These are phyloP conservation scores for sheep (Ovis aries) DNA, from an alignment of 2,113 vertebrate genomes.

Conservation along the genomic window ARS-UI_Ramb_v3.0 NC_056055.1:247153001-247153500, in stretches of 20 bases:
- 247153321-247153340: slow-evolving; percentile 98
- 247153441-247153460: background rate
- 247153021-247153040: background rate
- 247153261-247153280: slow-evolving; percentile 93
- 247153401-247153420: background rate
- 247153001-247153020: background rate
- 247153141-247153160: background rate
- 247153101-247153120: background rate
- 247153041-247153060: background rate
- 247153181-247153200: background rate
- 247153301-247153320: slow-evolving; percentile 94
- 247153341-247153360: slow-evolving; percentile 98
- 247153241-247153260: slow-evolving; percentile 80
- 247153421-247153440: background rate
- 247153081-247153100: background rate
- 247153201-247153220: background rate
- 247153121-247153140: background rate
- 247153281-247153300: slow-evolving; percentile 88
- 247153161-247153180: background rate
- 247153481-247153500: slow-evolving; percentile 96
- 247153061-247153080: background rate
- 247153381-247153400: background rate
- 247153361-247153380: slow-evolving; percentile 74
- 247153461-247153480: slow-evolving; percentile 89
- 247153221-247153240: background rate